Evolutionary conservation across 1,140 invertebrate genomes (phyloP).

Genomic region (Sinella curviseta): DNA sequence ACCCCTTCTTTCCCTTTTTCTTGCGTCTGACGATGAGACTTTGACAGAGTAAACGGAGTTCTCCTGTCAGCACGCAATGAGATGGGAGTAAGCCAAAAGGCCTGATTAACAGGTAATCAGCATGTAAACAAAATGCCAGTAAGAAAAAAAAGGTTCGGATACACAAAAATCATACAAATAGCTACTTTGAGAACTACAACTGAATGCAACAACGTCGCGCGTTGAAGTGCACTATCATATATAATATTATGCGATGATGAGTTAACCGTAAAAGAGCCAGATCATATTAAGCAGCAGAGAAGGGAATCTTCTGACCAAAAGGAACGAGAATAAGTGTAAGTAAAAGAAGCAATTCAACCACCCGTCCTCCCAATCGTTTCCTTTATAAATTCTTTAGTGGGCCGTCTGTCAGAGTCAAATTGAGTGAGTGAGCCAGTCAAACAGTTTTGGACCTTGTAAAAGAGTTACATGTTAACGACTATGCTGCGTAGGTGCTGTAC

Average conservation of each 20-base stretch:
- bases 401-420: slow-evolving; percentile 6
- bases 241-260: neutral
- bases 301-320: no score
- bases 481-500: no score
- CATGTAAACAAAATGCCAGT: neutral
- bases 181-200: no score
- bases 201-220: neutral
- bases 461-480: no score
- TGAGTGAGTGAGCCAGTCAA: slow-evolving; percentile 9
- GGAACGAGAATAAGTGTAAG: neutral
- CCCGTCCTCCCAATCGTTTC: neutral
- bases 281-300: no score
- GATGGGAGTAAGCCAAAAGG: slow-evolving; percentile 12
- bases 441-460: no score
- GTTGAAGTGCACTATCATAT: no score
- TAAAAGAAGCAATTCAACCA: neutral
- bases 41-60: neutral
- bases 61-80: slow-evolving; percentile 23
- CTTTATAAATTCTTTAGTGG: neutral
- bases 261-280: neutral
- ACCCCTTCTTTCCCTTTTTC: neutral
- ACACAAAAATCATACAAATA: no score
- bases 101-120: slow-evolving; percentile 20
- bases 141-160: neutral
- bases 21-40: no score